phyloP scores from a whole-genome alignment of 2,888 invertebrate genomes.

The Stenotaenia linearis region DNA sequence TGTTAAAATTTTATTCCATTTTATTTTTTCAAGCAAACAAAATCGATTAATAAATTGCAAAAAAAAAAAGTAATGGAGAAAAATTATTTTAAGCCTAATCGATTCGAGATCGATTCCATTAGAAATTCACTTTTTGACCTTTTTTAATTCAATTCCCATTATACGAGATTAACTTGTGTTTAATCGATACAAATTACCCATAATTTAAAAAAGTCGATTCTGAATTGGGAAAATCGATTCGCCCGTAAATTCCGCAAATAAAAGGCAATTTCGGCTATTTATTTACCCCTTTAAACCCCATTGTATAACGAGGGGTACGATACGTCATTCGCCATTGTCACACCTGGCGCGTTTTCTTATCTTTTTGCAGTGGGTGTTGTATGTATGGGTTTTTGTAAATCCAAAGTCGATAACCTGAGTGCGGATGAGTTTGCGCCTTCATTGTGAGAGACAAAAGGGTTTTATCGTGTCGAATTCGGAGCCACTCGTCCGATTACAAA shows the following conservation, averaged over 20 bases:
- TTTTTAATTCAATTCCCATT: no score
- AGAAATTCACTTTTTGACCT: no score
- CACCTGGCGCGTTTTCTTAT: slow-evolving; percentile 15
- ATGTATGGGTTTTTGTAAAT: slow-evolving; percentile 7
- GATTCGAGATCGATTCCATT: no score
- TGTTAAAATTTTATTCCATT: no score
- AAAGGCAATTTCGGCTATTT: background rate
- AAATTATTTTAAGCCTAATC: no score
- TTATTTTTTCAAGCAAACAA: no score
- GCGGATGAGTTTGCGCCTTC: slow-evolving; percentile 20
- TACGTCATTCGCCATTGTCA: slow-evolving; percentile 3
- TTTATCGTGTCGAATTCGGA: slow-evolving; percentile 26
- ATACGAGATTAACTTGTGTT: no score
- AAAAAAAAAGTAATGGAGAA: no score
- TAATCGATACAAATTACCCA: background rate
- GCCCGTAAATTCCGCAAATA: background rate
- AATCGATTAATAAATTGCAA: no score
- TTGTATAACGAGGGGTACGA: background rate
- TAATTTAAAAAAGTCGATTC: background rate
- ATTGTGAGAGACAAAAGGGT: slow-evolving; percentile 18
- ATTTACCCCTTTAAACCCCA: background rate
- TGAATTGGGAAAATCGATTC: background rate
- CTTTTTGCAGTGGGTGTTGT: background rate
- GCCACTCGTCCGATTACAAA: slow-evolving; percentile 20
- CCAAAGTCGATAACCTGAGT: slow-evolving; percentile 26